Conservation (phyloP, 2,797 vertebrate genomes). For the Monodelphis domestica region DNA sequence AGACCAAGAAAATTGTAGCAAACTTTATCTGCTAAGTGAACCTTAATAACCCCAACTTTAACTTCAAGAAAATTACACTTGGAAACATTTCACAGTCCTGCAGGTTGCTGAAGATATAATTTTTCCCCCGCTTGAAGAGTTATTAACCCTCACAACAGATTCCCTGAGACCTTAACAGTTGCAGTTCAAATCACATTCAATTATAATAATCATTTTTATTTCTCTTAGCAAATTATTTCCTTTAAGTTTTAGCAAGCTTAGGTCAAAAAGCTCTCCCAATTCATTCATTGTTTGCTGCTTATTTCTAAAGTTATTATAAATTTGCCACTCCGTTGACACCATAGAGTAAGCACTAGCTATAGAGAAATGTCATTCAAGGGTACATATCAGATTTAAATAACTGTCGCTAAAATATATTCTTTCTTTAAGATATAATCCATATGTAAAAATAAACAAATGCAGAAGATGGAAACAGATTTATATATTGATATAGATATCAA, state of each 20-base stretch:
- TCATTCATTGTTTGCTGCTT: conserved; percentile 41
- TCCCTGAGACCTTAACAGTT: conserved; percentile 75
- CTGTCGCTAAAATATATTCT: conserved; percentile 24
- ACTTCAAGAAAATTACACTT: conserved; percentile 87
- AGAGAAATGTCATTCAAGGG: not conserved
- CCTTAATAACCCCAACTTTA: conserved; percentile 87
- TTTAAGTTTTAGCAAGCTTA: conserved; percentile 45
- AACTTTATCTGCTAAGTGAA: conserved; percentile 87
- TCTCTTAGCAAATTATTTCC: conserved; percentile 59
- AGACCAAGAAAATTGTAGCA: conserved; percentile 83
- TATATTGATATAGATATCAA: not conserved
- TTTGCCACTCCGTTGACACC: not conserved
- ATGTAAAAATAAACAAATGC: not conserved
- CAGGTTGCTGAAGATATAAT: conserved; percentile 79
- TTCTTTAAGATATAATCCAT: not conserved
- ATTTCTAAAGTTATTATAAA: conserved; percentile 35
- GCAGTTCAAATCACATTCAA: conserved; percentile 54
- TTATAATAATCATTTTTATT: conserved; percentile 22
- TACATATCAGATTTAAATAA: not conserved
- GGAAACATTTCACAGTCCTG: conserved; percentile 83
- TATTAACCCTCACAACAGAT: conserved; percentile 83
- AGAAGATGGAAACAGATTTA: not conserved
- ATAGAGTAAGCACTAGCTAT: conserved; percentile 26
- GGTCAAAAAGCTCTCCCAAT: conserved; percentile 56
- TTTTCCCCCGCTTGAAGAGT: conserved; percentile 79